These are phyloP conservation scores for Trididemnum miniatum DNA, from an alignment of 23 tunicate species.

Conservation along the genomic window DNA sequence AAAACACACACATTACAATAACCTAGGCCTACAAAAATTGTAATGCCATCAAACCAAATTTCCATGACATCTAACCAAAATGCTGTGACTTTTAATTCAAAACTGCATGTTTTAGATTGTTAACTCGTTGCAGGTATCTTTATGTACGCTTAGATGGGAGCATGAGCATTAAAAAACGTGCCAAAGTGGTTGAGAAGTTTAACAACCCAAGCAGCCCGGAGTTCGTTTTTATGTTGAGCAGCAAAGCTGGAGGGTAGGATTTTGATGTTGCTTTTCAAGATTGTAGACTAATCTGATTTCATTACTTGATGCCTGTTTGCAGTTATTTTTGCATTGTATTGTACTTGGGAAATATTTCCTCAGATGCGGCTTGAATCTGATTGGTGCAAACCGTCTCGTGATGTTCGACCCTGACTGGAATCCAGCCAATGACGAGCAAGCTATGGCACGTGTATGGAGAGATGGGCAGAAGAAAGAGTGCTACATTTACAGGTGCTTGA, in stretches of 20 bases:
- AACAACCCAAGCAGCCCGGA: constrained; percentile 77
- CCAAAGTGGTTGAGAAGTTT: constrained; percentile 88
- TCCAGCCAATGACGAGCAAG: constrained; percentile 99
- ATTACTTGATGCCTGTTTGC: not conserved
- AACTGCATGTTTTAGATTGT: too few relatives aligned
- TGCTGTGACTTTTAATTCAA: too few relatives aligned
- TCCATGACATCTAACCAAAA: too few relatives aligned
- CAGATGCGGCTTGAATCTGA: constrained; percentile 96
- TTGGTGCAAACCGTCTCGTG: constrained; percentile 95
- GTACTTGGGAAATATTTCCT: not conserved
- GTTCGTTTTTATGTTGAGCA: constrained; percentile 93
- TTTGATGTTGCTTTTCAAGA: not conserved
- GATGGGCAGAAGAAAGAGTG: constrained; percentile 99
- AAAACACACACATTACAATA: too few relatives aligned
- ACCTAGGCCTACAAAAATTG: too few relatives aligned
- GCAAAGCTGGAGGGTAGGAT: constrained; percentile 96
- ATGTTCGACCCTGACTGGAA: constrained; percentile 99
- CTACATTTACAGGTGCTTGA: constrained; percentile 90
- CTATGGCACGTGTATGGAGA: constrained; percentile 98
- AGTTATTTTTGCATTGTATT: not conserved
- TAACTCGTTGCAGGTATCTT: constrained; percentile 50
- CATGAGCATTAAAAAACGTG: constrained; percentile 93
- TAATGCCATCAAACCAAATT: too few relatives aligned
- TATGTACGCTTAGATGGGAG: constrained; percentile 90
- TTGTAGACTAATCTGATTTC: not conserved